These are phyloP conservation scores for Pocillopora damicornis DNA, from an alignment of 64 coral and sea anemone genomes.

Conservation along the genomic window DNA sequence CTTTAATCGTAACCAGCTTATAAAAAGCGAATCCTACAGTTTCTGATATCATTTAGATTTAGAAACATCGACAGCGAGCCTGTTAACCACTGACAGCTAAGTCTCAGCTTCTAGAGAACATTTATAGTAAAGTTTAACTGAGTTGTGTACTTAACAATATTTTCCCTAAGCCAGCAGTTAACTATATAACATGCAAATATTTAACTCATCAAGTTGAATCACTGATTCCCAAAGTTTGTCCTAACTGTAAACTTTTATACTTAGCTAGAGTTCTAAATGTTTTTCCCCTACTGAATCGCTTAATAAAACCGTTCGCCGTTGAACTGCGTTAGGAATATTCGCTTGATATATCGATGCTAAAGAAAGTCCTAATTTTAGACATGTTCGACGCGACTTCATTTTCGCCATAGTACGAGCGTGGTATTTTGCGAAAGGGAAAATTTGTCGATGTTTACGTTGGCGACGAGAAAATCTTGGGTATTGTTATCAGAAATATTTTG, in stretches of 20 bases:
- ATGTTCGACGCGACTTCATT: background rate
- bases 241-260: constrained; percentile 67
- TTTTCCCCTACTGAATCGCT: background rate
- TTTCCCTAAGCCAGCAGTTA: constrained; percentile 53
- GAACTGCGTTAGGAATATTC: background rate
- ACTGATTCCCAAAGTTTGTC: constrained; percentile 45
- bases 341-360: background rate
- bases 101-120: background rate
- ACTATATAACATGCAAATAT: constrained; percentile 92
- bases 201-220: constrained; percentile 81
- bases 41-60: background rate
- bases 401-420: background rate
- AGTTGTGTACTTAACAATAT: constrained; percentile 41
- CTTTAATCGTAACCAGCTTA: background rate
- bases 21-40: background rate
- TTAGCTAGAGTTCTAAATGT: constrained; percentile 10
- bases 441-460: background rate
- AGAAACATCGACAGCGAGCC: constrained; percentile 5
- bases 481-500: constrained; percentile 57
- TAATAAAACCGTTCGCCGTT: background rate
- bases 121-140: constrained; percentile 23
- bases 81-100: background rate
- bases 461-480: constrained; percentile 51
- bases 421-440: background rate
- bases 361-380: background rate